Evolutionary conservation across 2,888 invertebrate species (phyloP).

Genomic region (Autographa pulchrina): DNA sequence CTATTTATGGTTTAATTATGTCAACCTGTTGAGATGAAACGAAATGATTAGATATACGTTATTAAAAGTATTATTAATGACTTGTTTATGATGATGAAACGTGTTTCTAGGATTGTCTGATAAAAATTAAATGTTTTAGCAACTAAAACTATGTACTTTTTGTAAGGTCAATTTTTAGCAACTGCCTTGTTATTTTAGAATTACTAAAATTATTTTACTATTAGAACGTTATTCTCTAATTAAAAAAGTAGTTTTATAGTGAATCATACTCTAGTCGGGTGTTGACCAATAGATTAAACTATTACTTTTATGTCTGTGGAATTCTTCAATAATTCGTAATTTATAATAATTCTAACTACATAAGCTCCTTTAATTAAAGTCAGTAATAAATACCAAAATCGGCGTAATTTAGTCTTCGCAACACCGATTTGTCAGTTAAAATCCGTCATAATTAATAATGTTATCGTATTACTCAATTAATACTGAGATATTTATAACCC

Average conservation of each 20-base stretch:
- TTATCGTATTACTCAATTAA: constrained; percentile 78
- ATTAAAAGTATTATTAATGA: background rate
- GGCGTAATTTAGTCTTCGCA: constrained; percentile 31
- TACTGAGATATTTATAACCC: constrained; percentile 66
- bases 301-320: too few relatives aligned
- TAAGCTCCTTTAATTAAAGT: constrained; percentile 18
- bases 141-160: too few relatives aligned
- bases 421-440: constrained; percentile 44
- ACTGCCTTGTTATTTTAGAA: too few relatives aligned
- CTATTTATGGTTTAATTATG: constrained; percentile 40
- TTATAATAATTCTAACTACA: background rate
- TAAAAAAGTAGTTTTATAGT: too few relatives aligned
- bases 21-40: constrained; percentile 29
- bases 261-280: too few relatives aligned
- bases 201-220: too few relatives aligned
- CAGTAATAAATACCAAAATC: constrained; percentile 33
- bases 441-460: constrained; percentile 72
- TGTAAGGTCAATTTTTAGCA: too few relatives aligned
- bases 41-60: constrained; percentile 22
- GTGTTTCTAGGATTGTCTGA: background rate
- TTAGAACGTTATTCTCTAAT: too few relatives aligned
- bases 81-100: constrained; percentile 1
- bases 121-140: background rate
- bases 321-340: background rate
- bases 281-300: too few relatives aligned